A percentile compares a stretch with the other conserved stretches of the same genome.
Conservation (phyloP, 2,888 invertebrate genomes). For the Nasonovia ribisnigri region DNA sequence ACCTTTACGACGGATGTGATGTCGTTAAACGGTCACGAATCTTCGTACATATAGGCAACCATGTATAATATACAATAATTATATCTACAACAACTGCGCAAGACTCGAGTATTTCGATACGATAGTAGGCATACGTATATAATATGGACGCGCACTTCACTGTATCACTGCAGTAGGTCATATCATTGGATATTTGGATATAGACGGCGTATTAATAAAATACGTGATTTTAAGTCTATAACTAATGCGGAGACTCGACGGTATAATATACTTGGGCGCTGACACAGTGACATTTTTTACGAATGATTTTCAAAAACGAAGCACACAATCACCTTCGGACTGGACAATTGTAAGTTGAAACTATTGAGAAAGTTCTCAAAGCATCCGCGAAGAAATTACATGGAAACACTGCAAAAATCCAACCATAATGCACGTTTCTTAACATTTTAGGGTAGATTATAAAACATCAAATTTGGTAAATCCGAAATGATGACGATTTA, state of each 20-base stretch:
- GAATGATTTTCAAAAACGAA: neutral
- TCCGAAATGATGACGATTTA: neutral
- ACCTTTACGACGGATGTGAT: neutral
- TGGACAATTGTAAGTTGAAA: neutral
- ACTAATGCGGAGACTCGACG: neutral
- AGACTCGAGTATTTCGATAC: neutral
- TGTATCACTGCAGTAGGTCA: neutral
- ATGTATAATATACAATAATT: neutral
- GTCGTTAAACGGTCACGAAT: conserved; percentile 30
- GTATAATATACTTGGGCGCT: neutral
- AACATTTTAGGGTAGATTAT: neutral
- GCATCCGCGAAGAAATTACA: neutral
- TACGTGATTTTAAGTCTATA: neutral
- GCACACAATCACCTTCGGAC: neutral
- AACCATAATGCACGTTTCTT: neutral
- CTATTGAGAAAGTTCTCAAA: neutral
- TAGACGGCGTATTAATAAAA: neutral
- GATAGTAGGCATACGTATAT: neutral
- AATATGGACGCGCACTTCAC: neutral
- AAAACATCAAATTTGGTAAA: neutral
- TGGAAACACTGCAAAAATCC: neutral
- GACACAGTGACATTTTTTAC: neutral
- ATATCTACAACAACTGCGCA: neutral
- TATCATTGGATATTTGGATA: neutral
- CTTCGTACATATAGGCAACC: neutral